Evolutionary conservation across 2,113 vertebrate genomes (phyloP).

Genomic region (Corythornis cristatus): DNA sequence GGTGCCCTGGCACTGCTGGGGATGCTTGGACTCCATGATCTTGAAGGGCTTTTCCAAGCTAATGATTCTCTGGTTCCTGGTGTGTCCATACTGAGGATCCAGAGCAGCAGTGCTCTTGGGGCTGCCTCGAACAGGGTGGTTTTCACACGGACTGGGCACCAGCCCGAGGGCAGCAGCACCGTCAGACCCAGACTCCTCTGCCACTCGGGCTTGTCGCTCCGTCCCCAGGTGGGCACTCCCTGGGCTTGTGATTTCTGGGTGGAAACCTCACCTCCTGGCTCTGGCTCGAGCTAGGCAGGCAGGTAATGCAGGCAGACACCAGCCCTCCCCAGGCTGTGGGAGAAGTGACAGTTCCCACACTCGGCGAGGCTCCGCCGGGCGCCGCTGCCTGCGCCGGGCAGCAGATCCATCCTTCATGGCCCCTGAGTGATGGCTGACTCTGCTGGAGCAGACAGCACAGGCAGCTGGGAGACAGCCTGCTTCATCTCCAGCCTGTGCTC

Average conservation of each 20-base stretch:
- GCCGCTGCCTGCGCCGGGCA: neutral
- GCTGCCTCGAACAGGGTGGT: neutral
- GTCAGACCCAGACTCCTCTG: neutral
- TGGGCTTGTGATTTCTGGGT: neutral
- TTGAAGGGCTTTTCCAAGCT: too few species aligned
- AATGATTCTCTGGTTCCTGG: too few species aligned
- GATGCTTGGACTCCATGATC: too few species aligned
- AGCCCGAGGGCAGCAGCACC: neutral
- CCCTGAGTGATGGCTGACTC: constrained; percentile 7
- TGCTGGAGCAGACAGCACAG: neutral
- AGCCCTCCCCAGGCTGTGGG: neutral
- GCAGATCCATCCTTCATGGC: neutral
- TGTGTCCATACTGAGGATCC: neutral
- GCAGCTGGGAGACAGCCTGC: neutral
- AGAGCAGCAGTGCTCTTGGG: neutral
- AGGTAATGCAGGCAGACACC: neutral
- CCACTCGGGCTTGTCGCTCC: neutral
- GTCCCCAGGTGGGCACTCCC: neutral
- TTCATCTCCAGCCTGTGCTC: constrained; percentile 13
- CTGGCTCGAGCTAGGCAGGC: constrained; percentile 4
- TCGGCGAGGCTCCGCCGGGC: neutral
- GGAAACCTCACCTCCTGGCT: neutral
- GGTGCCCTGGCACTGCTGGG: too few species aligned
- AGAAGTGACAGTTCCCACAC: neutral
- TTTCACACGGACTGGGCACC: neutral